Conservation (phyloP, 2,888 invertebrate species). For the Leuctra nigra region DNA sequence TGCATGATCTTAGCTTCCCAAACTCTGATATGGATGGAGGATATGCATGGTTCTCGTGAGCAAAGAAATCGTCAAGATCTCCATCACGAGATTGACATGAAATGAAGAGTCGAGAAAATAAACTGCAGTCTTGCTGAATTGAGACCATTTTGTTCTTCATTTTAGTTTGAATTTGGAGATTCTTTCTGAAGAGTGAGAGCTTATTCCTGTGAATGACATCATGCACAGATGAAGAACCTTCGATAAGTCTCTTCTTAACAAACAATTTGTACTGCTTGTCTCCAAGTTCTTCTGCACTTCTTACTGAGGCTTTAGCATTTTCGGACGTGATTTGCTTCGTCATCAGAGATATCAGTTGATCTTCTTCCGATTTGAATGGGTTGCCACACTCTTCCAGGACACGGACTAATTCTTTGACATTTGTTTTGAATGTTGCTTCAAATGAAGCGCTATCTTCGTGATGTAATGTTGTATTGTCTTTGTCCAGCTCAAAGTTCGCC, state of each 20-base stretch:
- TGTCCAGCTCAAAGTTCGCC: too few relatives aligned
- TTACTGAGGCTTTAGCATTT: background rate
- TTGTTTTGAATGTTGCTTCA: slow-evolving; percentile 16
- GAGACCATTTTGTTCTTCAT: slow-evolving; percentile 17
- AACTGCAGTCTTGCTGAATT: slow-evolving; percentile 2
- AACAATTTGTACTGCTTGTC: too few relatives aligned
- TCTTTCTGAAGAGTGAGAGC: background rate
- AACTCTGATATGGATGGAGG: slow-evolving; percentile 13
- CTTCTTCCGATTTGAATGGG: slow-evolving; percentile 19
- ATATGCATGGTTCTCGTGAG: slow-evolving; percentile 11
- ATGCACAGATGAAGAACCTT: slow-evolving; percentile 7
- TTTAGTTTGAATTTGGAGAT: background rate
- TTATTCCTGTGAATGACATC: slow-evolving; percentile 11
- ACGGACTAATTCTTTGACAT: slow-evolving; percentile 21
- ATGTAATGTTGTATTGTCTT: background rate
- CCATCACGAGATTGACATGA: slow-evolving; percentile 18
- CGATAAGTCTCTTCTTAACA: slow-evolving; percentile 6
- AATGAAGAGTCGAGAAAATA: slow-evolving; percentile 20
- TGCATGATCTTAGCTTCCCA: slow-evolving; percentile 14
- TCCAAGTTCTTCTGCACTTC: slow-evolving; percentile 13
- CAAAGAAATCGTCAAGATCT: slow-evolving; percentile 13
- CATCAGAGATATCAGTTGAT: slow-evolving; percentile 17
- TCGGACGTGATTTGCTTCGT: slow-evolving; percentile 16
- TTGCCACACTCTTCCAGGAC: slow-evolving; percentile 21
- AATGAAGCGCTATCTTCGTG: slow-evolving; percentile 21